Conservation (phyloP, 2,797 vertebrate species). For the Salarias fasciatus region DNA sequence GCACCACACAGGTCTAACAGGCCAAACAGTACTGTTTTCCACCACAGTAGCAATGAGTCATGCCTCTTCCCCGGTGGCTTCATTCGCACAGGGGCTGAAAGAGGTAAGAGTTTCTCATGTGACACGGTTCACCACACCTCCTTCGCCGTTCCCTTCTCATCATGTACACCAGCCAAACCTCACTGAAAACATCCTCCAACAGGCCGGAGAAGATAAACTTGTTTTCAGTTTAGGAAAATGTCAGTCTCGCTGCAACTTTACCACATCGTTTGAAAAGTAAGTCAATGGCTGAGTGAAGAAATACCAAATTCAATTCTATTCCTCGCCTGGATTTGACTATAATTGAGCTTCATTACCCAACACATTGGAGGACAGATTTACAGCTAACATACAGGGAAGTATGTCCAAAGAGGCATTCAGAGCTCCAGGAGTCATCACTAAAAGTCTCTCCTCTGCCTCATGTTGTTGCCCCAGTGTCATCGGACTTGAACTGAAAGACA, state of each 20-base stretch:
- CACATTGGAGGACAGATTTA: slow-evolving; percentile 36
- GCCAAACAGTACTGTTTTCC: slow-evolving; percentile 43
- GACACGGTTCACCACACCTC: slow-evolving; percentile 42
- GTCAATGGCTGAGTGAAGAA: neutral
- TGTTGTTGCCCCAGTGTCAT: slow-evolving; percentile 43
- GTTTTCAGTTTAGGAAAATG: slow-evolving; percentile 23
- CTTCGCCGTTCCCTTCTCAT: slow-evolving; percentile 21
- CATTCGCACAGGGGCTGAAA: slow-evolving; percentile 39
- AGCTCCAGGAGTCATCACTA: slow-evolving; percentile 38
- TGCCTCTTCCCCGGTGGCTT: slow-evolving; percentile 43
- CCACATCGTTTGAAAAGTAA: slow-evolving; percentile 13
- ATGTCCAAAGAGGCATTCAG: slow-evolving; percentile 11
- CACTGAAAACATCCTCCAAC: slow-evolving; percentile 15
- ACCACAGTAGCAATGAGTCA: slow-evolving; percentile 45
- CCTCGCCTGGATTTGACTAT: slow-evolving; percentile 24
- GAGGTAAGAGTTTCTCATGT: slow-evolving; percentile 46
- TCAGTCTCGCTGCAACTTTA: slow-evolving; percentile 1
- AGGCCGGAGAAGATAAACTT: slow-evolving; percentile 12
- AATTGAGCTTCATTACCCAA: slow-evolving; percentile 37
- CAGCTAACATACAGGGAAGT: neutral
- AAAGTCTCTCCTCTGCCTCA: slow-evolving; percentile 23
- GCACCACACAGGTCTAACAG: slow-evolving; percentile 10
- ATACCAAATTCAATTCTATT: slow-evolving; percentile 38
- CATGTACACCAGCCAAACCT: slow-evolving; percentile 9
- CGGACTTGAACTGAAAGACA: slow-evolving; percentile 7